Percentiles rank a stretch among this genome's conserved stretches.
phyloP scores from a whole-genome alignment of 1,140 invertebrate species.

The Ceratosolen fusciceps region DNA sequence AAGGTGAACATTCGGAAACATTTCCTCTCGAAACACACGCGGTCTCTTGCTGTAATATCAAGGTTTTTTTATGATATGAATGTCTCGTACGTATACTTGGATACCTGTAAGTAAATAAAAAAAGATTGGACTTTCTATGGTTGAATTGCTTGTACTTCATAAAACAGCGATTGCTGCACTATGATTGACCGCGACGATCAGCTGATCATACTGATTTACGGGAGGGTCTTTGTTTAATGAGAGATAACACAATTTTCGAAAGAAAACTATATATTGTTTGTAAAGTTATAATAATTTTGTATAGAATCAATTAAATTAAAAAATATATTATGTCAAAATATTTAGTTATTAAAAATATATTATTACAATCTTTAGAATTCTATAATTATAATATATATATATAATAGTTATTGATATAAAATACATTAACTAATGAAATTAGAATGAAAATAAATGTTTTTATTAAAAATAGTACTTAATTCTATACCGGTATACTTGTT shows the following conservation, averaged over 20 bases:
- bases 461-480: too few relatives aligned
- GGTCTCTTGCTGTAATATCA: conserved; percentile 32
- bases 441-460: too few relatives aligned
- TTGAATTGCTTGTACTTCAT: neutral
- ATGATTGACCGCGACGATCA: neutral
- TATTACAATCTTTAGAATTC: too few relatives aligned
- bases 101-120: neutral
- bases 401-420: too few relatives aligned
- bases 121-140: conserved; percentile 29
- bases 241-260: neutral
- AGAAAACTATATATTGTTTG: neutral
- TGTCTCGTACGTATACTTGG: conserved; percentile 19
- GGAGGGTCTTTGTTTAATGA: conserved; percentile 9
- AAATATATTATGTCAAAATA: too few relatives aligned
- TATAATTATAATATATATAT: too few relatives aligned
- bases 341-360: too few relatives aligned
- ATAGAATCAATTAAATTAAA: neutral
- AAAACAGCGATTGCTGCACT: conserved; percentile 27
- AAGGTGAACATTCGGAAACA: conserved; percentile 32
- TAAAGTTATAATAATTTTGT: neutral
- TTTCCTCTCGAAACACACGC: conserved; percentile 46
- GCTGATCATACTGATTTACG: conserved; percentile 2
- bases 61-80: conserved; percentile 20
- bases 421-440: too few relatives aligned
- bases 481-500: too few relatives aligned